Evolutionary conservation across 2,888 invertebrate genomes (phyloP).

Genomic region (Heliconius erato): DNA sequence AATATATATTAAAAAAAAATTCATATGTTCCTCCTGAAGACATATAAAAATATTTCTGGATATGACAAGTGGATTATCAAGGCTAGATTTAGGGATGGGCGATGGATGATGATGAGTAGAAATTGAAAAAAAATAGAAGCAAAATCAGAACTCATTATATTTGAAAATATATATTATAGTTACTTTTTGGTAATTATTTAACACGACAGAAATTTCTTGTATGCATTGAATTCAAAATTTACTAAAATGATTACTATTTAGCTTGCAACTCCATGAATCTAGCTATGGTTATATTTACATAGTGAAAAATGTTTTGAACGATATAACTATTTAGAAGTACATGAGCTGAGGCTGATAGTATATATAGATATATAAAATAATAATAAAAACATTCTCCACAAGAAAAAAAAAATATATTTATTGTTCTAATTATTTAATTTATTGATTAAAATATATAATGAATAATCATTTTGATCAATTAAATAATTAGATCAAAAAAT

Average conservation of each 20-base stretch:
- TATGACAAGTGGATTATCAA: not conserved
- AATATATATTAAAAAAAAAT: not conserved
- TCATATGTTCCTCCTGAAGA: not conserved
- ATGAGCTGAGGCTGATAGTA: not conserved
- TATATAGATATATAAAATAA: not conserved
- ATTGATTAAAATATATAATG: not conserved
- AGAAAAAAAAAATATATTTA: not conserved
- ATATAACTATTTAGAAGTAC: not conserved
- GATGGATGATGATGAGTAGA: not conserved
- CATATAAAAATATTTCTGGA: not conserved
- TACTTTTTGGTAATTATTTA: no score
- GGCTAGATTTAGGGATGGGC: not conserved
- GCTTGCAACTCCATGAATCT: no score
- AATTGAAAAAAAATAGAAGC: no score
- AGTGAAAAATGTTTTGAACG: not conserved
- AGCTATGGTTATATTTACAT: not conserved
- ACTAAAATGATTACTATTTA: no score
- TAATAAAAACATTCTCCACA: not conserved
- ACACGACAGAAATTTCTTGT: no score
- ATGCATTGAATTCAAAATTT: no score
- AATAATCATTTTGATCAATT: not conserved
- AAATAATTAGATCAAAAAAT: slow-evolving; percentile 8
- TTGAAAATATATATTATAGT: no score
- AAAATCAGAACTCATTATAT: no score
- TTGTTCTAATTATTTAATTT: not conserved